Conservation (phyloP, 1,140 invertebrate species). For the Lutraria rhynchaena region DNA sequence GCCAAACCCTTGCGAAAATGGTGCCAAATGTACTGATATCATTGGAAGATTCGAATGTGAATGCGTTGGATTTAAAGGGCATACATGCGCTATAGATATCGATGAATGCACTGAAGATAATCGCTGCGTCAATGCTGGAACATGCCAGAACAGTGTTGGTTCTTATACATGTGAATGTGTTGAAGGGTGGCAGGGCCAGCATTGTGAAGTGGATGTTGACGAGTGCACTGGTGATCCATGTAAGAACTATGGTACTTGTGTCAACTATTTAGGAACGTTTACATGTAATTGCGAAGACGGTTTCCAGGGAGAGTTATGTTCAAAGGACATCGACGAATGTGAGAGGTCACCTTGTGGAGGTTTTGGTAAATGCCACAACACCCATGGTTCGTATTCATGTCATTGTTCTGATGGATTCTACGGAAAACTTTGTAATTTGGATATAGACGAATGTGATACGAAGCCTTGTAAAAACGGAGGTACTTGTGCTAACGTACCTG, state of each 20-base stretch:
- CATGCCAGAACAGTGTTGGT: conserved; percentile 42
- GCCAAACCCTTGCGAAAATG: conserved; percentile 55
- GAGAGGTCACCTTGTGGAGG: conserved; percentile 64
- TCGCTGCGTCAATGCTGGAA: conserved; percentile 56
- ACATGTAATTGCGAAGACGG: conserved; percentile 86
- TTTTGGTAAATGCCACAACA: conserved; percentile 72
- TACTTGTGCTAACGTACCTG: conserved; percentile 47
- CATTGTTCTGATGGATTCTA: conserved; percentile 79
- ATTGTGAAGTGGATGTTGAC: conserved; percentile 94
- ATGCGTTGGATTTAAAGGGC: conserved; percentile 92
- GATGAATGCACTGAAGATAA: conserved; percentile 67
- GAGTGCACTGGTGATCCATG: conserved; percentile 52
- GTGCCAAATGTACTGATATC: conserved; percentile 23
- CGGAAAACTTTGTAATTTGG: conserved; percentile 84
- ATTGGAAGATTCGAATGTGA: conserved; percentile 83
- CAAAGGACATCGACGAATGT: conserved; percentile 63
- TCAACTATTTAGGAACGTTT: conserved; percentile 32
- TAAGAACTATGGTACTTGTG: conserved; percentile 60
- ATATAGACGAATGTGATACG: conserved; percentile 61
- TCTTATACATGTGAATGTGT: conserved; percentile 33
- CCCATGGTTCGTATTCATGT: conserved; percentile 76
- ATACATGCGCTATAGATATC: conserved; percentile 80
- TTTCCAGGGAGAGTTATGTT: conserved; percentile 73
- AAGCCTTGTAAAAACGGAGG: conserved; percentile 65
- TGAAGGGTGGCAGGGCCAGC: conserved; percentile 93